Conservation (phyloP, 2,888 invertebrate species). For the Heteropelma amictum region DNA sequence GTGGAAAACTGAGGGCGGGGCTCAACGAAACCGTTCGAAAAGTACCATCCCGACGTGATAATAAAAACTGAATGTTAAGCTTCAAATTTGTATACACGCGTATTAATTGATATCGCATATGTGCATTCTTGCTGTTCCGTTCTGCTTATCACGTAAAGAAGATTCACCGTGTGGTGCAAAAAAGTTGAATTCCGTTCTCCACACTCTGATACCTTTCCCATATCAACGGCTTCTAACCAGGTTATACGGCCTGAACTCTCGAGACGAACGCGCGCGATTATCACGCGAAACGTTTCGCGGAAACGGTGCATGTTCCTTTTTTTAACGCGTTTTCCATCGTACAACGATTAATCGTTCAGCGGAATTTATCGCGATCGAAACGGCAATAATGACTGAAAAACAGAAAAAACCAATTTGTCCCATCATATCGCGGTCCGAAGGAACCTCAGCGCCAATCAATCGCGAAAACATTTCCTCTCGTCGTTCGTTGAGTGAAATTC, state of each 20-base stretch:
- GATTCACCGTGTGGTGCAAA: slow-evolving; percentile 70
- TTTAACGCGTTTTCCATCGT: slow-evolving; percentile 7
- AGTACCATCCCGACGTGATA: no score
- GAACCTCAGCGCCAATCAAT: no score
- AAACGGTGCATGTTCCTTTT: slow-evolving; percentile 52
- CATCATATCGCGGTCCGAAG: no score
- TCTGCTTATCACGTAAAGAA: slow-evolving; percentile 75
- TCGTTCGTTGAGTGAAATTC: no score
- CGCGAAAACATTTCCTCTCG: no score
- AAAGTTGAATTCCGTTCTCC: slow-evolving; percentile 71
- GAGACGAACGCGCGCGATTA: slow-evolving; percentile 66
- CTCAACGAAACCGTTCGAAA: no score
- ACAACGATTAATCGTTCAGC: slow-evolving; percentile 62
- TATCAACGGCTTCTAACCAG: slow-evolving; percentile 73
- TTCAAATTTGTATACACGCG: not conserved
- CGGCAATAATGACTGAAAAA: no score
- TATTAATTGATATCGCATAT: not conserved
- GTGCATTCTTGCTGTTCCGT: slow-evolving; percentile 72
- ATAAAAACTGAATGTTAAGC: not conserved
- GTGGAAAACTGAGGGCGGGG: no score
- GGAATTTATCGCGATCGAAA: no score
- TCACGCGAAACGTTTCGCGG: slow-evolving; percentile 70
- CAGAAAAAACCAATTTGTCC: no score
- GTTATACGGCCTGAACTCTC: slow-evolving; percentile 71
- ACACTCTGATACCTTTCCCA: slow-evolving; percentile 76